Base-by-base conservation (phyloP, 2,113 vertebrate species). In the Leucopsar rothschildi region DNA sequence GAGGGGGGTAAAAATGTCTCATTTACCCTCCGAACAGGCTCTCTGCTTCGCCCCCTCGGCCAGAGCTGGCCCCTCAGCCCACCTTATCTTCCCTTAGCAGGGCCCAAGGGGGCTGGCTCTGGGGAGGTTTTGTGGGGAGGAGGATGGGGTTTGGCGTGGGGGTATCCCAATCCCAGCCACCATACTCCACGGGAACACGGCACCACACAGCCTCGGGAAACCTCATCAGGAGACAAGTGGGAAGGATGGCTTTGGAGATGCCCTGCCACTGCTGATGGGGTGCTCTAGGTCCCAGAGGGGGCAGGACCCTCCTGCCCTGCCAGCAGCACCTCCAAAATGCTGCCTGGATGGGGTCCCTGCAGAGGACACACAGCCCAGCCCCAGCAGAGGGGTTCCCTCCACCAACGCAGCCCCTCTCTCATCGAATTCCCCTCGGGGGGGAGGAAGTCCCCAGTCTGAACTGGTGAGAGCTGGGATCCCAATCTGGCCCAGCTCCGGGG, bases 101-200 rank as follows among this genome's bases (percentile, higher is more conserved):
- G 27, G 45, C 53, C 37, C 17, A 8, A 50, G 53, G 29, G 44
- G 10, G 24, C 10, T 47, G 63, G 12, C 49, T 27, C 15, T 18
- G 53, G 4, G 27, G 21, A 28, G 28, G 22, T 16, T 70, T 55
- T 5, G 1, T 29, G 35, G 40, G 18, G n/a, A 64, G 24, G 42
- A 70, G 28, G 37, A 28, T 28, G 45, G 5, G 19, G 6, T 61
- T 50, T 44, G 50, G 12, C 1, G 0, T 0, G 17, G 27, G 29
- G 15, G 3, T 11, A 31, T 61, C 55, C 44, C 1, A 0, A 10
- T 40, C 17, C 53, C 59, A 17, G 21, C 0, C 3, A 12, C 77
- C 45, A 19, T 0, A 1, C 5, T 47, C 15, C 1, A 3, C 1
- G 2, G 52, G 40, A 40, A 1, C 37, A 28, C 0, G 1, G 35